These are phyloP conservation scores for Lytechinus variegatus DNA, from an alignment of 35 echinoderm and acorn worm genomes.

Conservation along the genomic window DNA sequence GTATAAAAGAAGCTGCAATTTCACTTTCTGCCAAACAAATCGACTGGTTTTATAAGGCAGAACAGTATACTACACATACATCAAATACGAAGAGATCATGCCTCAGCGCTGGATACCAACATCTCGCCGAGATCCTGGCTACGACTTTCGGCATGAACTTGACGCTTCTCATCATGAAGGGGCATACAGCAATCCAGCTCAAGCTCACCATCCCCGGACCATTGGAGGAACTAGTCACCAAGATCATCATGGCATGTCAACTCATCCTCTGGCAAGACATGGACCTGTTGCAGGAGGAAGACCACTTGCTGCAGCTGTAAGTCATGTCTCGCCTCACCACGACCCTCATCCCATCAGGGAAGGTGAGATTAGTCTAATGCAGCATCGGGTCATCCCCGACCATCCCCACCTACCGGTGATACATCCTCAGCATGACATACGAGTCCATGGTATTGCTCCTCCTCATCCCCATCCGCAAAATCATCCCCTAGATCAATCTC, in stretches of 20 bases:
- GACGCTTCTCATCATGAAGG: background rate
- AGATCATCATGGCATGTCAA: background rate
- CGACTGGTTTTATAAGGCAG: background rate
- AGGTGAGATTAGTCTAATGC: background rate
- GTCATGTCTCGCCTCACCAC: background rate
- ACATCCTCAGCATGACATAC: background rate
- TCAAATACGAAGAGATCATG: background rate
- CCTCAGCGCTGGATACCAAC: background rate
- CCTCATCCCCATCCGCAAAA: background rate
- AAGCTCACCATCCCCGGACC: background rate
- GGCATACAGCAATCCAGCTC: background rate
- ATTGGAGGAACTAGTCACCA: background rate
- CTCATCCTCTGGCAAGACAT: background rate
- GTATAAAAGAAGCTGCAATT: background rate
- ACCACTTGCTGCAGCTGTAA: background rate
- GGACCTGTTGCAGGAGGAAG: background rate
- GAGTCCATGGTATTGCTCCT: background rate
- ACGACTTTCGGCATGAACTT: background rate
- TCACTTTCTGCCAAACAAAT: background rate
- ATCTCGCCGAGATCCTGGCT: background rate
- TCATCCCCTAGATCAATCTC: background rate
- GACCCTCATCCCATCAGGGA: background rate
- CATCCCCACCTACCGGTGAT: background rate
- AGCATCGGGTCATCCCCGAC: background rate
- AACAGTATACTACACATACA: background rate